Conservation (phyloP, 1,140 invertebrate genomes). For the Subanguina moxae region DNA sequence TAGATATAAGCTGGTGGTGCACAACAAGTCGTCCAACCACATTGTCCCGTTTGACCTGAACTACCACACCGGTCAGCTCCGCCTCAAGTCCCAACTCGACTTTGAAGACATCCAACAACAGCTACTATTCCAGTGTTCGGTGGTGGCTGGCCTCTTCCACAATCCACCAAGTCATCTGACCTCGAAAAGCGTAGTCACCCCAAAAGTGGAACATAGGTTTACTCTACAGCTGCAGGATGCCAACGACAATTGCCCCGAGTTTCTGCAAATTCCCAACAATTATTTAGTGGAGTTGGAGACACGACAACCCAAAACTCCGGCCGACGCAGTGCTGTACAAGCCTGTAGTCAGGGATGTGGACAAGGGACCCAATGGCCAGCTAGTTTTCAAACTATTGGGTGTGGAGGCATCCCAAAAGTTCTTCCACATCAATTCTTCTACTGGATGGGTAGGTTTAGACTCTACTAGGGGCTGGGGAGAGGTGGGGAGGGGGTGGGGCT, state of each 20-base stretch:
- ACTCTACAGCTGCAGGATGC: constrained; percentile 16
- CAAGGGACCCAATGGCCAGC: constrained; percentile 60
- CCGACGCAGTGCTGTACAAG: constrained; percentile 48
- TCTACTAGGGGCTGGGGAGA: too few species aligned
- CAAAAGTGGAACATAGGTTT: constrained; percentile 10
- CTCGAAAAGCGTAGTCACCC: background rate
- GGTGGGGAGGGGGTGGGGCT: too few species aligned
- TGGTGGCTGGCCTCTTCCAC: constrained; percentile 17
- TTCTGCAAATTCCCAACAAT: constrained; percentile 22
- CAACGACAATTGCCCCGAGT: constrained; percentile 42
- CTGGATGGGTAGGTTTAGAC: constrained; percentile 24
- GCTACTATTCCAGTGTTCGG: constrained; percentile 16
- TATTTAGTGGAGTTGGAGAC: constrained; percentile 16
- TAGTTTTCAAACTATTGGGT: constrained; percentile 58
- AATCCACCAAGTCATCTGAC: background rate
- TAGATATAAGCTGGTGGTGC: background rate
- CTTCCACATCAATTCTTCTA: constrained; percentile 28
- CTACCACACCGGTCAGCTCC: constrained; percentile 27
- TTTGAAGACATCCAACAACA: constrained; percentile 11
- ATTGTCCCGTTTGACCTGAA: constrained; percentile 37
- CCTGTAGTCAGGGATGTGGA: constrained; percentile 61
- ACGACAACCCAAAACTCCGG: constrained; percentile 21
- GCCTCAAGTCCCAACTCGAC: constrained; percentile 24
- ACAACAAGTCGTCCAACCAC: constrained; percentile 10
- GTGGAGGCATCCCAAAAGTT: constrained; percentile 29